Base-by-base conservation (phyloP, 1,140 invertebrate genomes). In the Sipha flava region DNA sequence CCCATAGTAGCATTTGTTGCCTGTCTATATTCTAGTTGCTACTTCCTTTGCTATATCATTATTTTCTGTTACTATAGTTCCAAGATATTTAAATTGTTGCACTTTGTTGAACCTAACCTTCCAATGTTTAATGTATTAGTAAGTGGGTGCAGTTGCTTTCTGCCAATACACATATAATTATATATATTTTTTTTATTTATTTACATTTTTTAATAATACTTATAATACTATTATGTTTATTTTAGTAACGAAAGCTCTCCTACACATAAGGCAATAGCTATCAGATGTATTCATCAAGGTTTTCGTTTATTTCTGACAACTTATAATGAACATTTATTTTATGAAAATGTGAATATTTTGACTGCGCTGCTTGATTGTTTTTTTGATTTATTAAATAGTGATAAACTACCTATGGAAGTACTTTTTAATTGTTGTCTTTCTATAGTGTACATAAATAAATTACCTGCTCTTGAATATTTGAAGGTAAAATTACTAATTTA, bases 251-350 rank as follows among this genome's bases (percentile, higher is more conserved):
- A 77, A 59, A 59, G 34, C n/a, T 40, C 31, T 59, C 73, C 73
- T 26, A 57, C 34, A 10, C 21, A 54, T 43, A 77, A 59, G 43
- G 59, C 59, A 77, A 59, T 52, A 40, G 73, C 73, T 9, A 77
- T 77, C n/a, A 77, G 73, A 43, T 77, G 73, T 23, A 29, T 77
- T 40, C 73, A 77, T 54, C 52, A 77, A 77, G 23, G 18, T 57
- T 77, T 77, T 77, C 73, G 73, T 2, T 77, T 77, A 59, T 77
- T 77, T n/a, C 34, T 77, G 6, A 59, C 34, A n/a, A 23, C 52
- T 59, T 40, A 40, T 59, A 77, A 23, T 18, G 37, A n/a, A 59
- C 9, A 43, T 43, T 12, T 43, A 5, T 40, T 43, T 29, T 4
- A 23, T 47, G 23, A 45, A 14, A 57, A 12, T 43, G 18, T 31